Conservation (phyloP, 1,140 invertebrate genomes). For the Epicauta chinensis region DNA sequence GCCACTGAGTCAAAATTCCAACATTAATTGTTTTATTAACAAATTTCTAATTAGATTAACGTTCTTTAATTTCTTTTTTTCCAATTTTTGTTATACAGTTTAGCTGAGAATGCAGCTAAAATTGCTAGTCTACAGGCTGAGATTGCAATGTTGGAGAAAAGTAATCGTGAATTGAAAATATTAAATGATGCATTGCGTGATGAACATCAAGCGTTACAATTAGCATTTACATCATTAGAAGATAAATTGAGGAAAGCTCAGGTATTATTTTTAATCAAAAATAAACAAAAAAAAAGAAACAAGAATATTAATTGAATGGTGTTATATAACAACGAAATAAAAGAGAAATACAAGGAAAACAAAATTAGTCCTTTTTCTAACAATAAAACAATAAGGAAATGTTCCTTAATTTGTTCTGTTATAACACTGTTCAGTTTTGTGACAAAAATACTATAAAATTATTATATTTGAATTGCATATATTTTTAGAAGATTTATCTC, state of each 20-base stretch:
- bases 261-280: conserved; percentile 44
- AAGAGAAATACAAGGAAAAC: no score
- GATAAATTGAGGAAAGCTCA: conserved; percentile 80
- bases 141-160: conserved; percentile 56
- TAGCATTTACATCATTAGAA: conserved; percentile 83
- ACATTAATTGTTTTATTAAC: no score
- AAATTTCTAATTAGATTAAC: not conserved
- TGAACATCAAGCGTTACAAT: conserved; percentile 89
- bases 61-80: not conserved
- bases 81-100: conserved; percentile 48
- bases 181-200: conserved; percentile 85
- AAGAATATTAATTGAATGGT: no score
- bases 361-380: no score
- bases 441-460: no score
- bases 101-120: conserved; percentile 61
- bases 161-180: conserved; percentile 66
- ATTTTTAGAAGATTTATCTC: no score
- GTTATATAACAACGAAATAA: no score
- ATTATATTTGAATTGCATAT: no score
- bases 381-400: no score
- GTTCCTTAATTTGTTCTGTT: no score
- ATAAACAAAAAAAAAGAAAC: not conserved
- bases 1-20: no score
- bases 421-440: no score
- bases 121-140: conserved; percentile 61